Base-by-base conservation (phyloP, 2,888 invertebrate species). In the Sericinus montela region DNA sequence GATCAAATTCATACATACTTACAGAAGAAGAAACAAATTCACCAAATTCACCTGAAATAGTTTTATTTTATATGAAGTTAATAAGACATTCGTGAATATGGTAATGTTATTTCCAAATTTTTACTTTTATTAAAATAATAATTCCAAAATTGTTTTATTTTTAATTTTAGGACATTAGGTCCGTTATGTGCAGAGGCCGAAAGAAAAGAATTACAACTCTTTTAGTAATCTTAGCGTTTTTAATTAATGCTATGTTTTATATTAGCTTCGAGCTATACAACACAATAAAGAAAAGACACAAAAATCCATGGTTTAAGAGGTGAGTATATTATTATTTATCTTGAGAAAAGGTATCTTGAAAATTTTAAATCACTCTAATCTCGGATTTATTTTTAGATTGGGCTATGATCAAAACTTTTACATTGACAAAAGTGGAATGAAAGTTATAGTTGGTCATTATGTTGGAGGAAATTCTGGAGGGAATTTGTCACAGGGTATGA, bases 391-490 rank as follows among this genome's bases (percentile, higher is more conserved):
- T 79, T 75, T 28, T 63, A 93, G 93, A 59, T 72, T 91, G 53
- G 77, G 84, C 55, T 91, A 87, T 58, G 90, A 91, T 66, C 92
- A 93, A 69, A 90, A 91, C 60, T 93, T 94, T 58, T 94, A 94
- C 75, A 89, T 93, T 16, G 94, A 94, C 74, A 90, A 90, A 47
- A 89, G 90, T 69, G 95, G 94, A n/a, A 92, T 95, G 76, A 93
- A 93, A 70, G 95, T 96, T 5, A 93, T 97, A 43, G 95, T 97
- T 16, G 97, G 97, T 1, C 96, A 96, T 79, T 97, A 96, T 78
- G 92, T 96, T 63, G 97, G 97, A 40, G 94, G 95, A 57, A 92
- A 92, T 44, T 92, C 93, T 52, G 94, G 95, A 67, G 92, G 93
- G 23, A 96, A 96, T 72, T 91, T 96, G 57, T 94, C 95, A 51